Percentiles rank a stretch among this genome's conserved stretches.
phyloP scores from a whole-genome alignment of 37 sponge, comb jelly and placozoan genomes.

The Mnemiopsis leidyi region DNA sequence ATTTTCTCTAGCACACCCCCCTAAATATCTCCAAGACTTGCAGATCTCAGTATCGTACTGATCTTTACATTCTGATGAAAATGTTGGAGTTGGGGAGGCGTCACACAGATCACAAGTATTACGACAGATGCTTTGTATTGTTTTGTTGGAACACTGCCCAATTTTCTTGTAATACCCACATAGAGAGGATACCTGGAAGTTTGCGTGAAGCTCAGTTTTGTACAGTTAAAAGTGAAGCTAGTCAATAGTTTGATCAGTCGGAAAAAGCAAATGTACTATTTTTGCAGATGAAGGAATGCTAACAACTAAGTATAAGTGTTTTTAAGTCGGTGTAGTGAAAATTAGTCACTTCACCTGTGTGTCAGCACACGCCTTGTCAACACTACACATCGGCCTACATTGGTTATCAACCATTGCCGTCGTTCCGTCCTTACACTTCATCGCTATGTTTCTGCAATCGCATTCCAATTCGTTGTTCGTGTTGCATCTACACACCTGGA shows the following conservation, averaged over 20 bases:
- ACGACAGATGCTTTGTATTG: not conserved
- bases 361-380: not conserved
- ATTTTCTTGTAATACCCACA: not conserved
- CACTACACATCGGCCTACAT: not conserved
- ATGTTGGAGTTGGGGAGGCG: not conserved
- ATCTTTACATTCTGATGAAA: not conserved
- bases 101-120: not conserved
- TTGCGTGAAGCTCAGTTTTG: not conserved
- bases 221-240: not conserved
- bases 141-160: not conserved
- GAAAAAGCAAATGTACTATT: no score
- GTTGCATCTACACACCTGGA: not conserved
- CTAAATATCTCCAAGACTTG: not conserved
- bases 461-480: not conserved
- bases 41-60: conserved; percentile 6
- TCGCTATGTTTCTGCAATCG: not conserved
- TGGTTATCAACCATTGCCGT: not conserved
- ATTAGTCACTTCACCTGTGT: not conserved
- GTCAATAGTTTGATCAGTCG: no score
- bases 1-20: not conserved
- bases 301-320: no score
- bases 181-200: not conserved
- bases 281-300: no score
- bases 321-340: no score
- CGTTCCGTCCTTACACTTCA: not conserved